Conservation (phyloP, 2,888 invertebrate genomes). For the Alloplasta piceator region DNA sequence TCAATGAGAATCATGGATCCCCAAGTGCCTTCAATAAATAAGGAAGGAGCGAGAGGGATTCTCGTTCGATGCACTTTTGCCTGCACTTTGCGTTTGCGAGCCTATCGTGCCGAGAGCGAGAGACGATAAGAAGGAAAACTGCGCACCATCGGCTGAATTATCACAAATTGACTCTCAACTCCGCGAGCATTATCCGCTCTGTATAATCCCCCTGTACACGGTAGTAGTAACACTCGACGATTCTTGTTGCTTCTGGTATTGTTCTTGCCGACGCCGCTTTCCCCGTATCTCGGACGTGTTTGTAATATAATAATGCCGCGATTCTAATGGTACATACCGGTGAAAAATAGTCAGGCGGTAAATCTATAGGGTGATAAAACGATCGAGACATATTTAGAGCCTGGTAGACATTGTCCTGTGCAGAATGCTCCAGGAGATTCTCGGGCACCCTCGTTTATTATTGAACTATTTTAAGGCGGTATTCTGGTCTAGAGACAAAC, state of each 20-base stretch:
- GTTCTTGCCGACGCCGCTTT: conserved; percentile 37
- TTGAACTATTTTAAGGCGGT: too few species aligned
- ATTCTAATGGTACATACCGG: conserved; percentile 45
- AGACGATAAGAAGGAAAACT: conserved; percentile 2
- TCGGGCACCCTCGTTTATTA: neutral
- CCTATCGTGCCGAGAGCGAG: conserved; percentile 1
- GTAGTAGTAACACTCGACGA: conserved; percentile 17
- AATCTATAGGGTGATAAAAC: conserved; percentile 50
- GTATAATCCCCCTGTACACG: conserved; percentile 26
- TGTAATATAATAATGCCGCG: conserved; percentile 52
- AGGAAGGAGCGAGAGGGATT: neutral
- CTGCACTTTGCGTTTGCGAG: too few species aligned
- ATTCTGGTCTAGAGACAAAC: too few species aligned
- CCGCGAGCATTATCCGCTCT: conserved; percentile 26
- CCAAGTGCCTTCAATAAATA: too few species aligned
- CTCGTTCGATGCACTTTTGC: conserved; percentile 27
- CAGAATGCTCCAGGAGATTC: conserved; percentile 22
- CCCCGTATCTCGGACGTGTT: conserved; percentile 21
- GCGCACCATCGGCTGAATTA: conserved; percentile 46
- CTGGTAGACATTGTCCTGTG: conserved; percentile 46
- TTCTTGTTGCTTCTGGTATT: conserved; percentile 48
- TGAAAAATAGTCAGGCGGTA: neutral
- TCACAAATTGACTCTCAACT: conserved; percentile 56
- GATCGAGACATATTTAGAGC: conserved; percentile 64
- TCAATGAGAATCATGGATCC: conserved; percentile 8